These are phyloP conservation scores for Cassiopea xamachana DNA, from an alignment of 30 jellyfish, hydroid and myxozoan species.

Conservation along the genomic window DNA sequence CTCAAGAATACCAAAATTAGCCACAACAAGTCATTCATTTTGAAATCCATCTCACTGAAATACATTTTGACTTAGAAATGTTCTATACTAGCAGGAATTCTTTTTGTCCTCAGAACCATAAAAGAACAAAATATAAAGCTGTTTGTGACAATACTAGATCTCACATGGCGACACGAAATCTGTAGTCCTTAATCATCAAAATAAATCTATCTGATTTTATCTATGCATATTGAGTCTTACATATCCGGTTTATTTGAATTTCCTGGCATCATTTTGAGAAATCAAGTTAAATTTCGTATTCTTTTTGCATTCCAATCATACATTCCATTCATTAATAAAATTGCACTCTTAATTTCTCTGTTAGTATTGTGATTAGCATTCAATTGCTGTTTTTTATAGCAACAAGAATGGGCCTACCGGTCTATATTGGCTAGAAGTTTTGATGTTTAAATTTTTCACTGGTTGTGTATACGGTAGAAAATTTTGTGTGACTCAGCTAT, in stretches of 20 bases:
- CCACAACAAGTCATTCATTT: conserved; percentile 1
- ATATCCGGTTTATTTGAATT: background rate
- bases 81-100: background rate
- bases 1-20: background rate
- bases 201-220: background rate
- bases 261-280: conserved; percentile 3
- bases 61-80: background rate
- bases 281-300: background rate
- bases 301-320: background rate
- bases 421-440: too few relatives aligned
- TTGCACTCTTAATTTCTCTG: background rate
- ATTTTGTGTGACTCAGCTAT: too few relatives aligned
- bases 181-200: background rate
- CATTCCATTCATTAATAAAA: background rate
- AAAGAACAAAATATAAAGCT: background rate
- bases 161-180: background rate
- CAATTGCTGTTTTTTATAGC: too few relatives aligned
- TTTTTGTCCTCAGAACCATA: background rate
- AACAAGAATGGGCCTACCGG: too few relatives aligned
- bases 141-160: background rate
- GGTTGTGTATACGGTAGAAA: too few relatives aligned
- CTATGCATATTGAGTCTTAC: background rate
- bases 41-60: background rate
- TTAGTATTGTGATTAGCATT: too few relatives aligned
- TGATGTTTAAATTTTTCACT: too few relatives aligned